phyloP scores from a whole-genome alignment of 2,797 vertebrate genomes.

The Urophycis tenuis region DNA sequence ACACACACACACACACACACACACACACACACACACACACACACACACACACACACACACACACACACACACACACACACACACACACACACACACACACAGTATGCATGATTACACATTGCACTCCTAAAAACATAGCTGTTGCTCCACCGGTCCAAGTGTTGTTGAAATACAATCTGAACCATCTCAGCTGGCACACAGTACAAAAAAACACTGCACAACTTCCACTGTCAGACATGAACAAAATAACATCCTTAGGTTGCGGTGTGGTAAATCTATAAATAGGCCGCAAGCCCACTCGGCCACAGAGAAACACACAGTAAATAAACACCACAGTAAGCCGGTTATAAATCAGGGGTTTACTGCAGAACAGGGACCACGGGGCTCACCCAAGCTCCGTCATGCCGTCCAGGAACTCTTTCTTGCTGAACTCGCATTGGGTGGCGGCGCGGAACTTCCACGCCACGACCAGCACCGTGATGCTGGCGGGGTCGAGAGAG shows the following conservation, averaged over 20 bases:
- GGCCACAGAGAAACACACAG: slow-evolving; percentile 35
- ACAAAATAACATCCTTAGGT: slow-evolving; percentile 44
- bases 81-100: no score
- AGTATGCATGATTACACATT: slow-evolving; percentile 2
- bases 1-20: slow-evolving; percentile 2
- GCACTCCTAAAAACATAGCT: background rate
- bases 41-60: no score
- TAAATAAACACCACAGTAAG: slow-evolving; percentile 35
- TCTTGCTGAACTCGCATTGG: slow-evolving; percentile 96
- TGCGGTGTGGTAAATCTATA: background rate
- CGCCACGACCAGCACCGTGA: slow-evolving; percentile 88
- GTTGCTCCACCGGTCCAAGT: background rate
- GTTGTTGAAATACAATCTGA: background rate
- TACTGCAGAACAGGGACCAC: slow-evolving; percentile 22
- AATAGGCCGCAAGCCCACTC: slow-evolving; percentile 12
- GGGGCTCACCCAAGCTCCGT: slow-evolving; percentile 88
- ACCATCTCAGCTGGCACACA: background rate
- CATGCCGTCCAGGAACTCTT: slow-evolving; percentile 97
- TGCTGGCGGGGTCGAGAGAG: slow-evolving; percentile 86
- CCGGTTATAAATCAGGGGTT: slow-evolving; percentile 39
- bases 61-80: no score
- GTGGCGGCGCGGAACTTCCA: slow-evolving; percentile 97
- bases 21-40: background rate
- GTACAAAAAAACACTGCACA: slow-evolving; percentile 31
- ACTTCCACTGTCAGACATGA: background rate